phyloP scores from a whole-genome alignment of 2,113 vertebrate genomes.

The Catharus minimus region DNA sequence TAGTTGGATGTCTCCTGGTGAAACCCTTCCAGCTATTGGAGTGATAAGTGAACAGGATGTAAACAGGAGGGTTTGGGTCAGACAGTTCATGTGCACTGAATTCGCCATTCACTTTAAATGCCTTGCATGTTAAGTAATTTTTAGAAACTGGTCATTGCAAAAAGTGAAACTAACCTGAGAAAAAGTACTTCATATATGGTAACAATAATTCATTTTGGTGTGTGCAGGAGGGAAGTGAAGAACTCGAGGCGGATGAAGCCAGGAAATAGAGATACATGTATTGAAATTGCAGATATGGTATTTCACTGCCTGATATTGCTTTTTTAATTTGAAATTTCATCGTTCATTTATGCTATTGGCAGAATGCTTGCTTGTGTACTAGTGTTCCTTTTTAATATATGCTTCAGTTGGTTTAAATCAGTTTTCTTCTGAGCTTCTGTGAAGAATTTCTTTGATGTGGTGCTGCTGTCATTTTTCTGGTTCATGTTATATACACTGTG shows the following conservation, averaged over 20 bases:
- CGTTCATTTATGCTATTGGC: neutral
- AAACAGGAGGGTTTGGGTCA: neutral
- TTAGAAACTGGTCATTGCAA: neutral
- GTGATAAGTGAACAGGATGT: neutral
- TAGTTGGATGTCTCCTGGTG: neutral
- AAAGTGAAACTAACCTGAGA: neutral
- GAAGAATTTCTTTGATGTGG: conserved; percentile 4
- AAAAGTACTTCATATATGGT: neutral
- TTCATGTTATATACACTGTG: neutral
- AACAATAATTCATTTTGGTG: neutral
- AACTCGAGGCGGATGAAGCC: neutral
- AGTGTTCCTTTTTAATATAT: neutral
- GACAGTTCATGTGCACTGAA: neutral
- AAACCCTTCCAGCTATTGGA: neutral
- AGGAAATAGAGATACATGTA: neutral
- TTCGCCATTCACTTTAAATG: neutral
- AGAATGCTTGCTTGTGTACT: neutral
- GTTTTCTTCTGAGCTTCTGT: neutral
- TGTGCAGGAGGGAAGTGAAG: neutral
- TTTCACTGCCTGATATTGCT: neutral
- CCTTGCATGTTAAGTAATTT: neutral
- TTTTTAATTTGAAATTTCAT: neutral
- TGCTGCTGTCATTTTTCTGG: neutral
- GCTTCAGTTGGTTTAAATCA: neutral
- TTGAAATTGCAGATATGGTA: neutral